Conservation (phyloP, 2,888 invertebrate species). For the Mellilla xanthometata region DNA sequence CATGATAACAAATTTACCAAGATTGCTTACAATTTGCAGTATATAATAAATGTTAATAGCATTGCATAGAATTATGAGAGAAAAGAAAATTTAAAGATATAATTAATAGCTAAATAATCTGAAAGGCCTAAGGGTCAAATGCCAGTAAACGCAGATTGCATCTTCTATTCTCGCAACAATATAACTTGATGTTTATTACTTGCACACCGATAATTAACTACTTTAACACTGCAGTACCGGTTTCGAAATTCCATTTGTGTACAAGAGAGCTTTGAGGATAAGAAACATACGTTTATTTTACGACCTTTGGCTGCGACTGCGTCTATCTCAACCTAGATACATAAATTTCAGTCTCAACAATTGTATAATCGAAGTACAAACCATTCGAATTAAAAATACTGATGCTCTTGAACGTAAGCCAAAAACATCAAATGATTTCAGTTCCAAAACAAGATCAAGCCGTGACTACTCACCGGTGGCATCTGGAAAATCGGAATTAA, state of each 20-base stretch:
- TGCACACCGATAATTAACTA: slow-evolving; percentile 44
- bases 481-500: slow-evolving; percentile 60
- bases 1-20: slow-evolving; percentile 1
- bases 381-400: slow-evolving; percentile 57
- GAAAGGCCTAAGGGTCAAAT: slow-evolving; percentile 54
- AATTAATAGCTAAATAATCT: slow-evolving; percentile 46
- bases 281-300: slow-evolving; percentile 11
- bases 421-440: slow-evolving; percentile 64
- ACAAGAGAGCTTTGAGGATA: slow-evolving; percentile 5
- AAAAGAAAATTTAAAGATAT: slow-evolving; percentile 4
- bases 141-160: slow-evolving; percentile 58
- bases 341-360: slow-evolving; percentile 25
- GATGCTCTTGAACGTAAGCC: slow-evolving; percentile 63
- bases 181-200: slow-evolving; percentile 45
- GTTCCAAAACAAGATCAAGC: slow-evolving; percentile 56
- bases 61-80: slow-evolving; percentile 1
- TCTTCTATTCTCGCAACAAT: slow-evolving; percentile 50
- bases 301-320: slow-evolving; percentile 1
- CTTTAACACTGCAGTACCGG: slow-evolving; percentile 44
- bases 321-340: slow-evolving; percentile 5
- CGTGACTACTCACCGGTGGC: slow-evolving; percentile 51
- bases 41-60: neutral
- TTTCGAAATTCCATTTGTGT: slow-evolving; percentile 27
- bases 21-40: neutral
- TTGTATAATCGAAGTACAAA: slow-evolving; percentile 48